Conservation (phyloP, 2,113 vertebrate genomes). For the Redunca redunca region DNA sequence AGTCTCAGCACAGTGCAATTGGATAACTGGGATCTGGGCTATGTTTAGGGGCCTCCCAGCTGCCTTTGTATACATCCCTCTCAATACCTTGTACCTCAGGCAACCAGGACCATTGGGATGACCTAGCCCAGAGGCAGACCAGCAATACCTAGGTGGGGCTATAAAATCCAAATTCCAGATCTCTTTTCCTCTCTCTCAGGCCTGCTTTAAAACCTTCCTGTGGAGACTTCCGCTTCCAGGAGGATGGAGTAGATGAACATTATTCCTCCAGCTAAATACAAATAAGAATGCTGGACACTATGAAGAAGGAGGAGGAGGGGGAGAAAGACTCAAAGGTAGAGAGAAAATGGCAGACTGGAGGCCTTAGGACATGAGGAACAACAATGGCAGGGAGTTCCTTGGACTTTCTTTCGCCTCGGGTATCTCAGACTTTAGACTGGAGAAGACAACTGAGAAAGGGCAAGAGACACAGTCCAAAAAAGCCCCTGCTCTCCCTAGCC, state of each 20-base stretch:
- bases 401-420: background rate
- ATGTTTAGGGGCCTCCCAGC: background rate
- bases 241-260: background rate
- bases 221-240: background rate
- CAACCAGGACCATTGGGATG: background rate
- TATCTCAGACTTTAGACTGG: background rate
- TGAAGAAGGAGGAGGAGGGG: background rate
- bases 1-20: background rate
- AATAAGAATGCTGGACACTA: background rate
- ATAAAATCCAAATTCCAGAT: background rate
- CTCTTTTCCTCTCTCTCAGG: background rate
- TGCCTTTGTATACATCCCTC: background rate
- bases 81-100: background rate
- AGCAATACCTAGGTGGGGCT: background rate
- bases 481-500: background rate
- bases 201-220: background rate
- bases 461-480: background rate
- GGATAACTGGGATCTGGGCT: background rate
- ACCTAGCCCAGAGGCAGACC: background rate
- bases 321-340: background rate
- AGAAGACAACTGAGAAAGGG: background rate
- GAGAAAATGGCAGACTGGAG: background rate
- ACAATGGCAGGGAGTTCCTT: background rate
- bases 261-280: background rate
- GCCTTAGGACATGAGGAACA: background rate